A percentile compares a stretch with the other conserved stretches of the same genome.
Conservation (phyloP, 2,113 vertebrate genomes). For the Charina bottae region DNA sequence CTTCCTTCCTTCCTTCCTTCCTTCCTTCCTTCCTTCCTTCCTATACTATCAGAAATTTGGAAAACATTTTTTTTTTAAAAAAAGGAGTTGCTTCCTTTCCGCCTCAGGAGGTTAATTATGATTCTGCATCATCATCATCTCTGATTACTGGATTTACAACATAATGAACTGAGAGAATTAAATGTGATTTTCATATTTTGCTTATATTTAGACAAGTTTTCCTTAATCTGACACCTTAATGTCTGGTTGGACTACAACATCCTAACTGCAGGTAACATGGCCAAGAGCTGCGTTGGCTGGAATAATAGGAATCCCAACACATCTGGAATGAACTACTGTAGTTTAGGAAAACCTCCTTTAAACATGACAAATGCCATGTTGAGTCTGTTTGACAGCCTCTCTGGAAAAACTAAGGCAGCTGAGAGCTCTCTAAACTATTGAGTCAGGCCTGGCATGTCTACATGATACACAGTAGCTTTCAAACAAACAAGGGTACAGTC, state of each 20-base stretch:
- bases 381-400: background rate
- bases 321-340: background rate
- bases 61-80: background rate
- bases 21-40: no score
- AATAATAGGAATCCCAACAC: background rate
- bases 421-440: background rate
- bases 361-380: background rate
- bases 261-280: background rate
- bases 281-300: background rate
- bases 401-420: background rate
- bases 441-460: background rate
- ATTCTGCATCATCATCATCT: background rate
- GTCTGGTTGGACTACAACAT: background rate
- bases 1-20: no score
- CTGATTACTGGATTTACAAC: background rate
- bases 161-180: background rate
- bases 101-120: background rate
- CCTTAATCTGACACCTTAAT: background rate
- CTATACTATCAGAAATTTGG: no score
- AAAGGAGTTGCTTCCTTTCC: background rate
- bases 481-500: background rate
- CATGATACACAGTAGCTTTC: background rate
- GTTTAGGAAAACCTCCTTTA: background rate
- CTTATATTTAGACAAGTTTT: background rate
- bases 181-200: background rate